Conservation (phyloP, 2,888 invertebrate genomes). For the Tinea pellionella region DNA sequence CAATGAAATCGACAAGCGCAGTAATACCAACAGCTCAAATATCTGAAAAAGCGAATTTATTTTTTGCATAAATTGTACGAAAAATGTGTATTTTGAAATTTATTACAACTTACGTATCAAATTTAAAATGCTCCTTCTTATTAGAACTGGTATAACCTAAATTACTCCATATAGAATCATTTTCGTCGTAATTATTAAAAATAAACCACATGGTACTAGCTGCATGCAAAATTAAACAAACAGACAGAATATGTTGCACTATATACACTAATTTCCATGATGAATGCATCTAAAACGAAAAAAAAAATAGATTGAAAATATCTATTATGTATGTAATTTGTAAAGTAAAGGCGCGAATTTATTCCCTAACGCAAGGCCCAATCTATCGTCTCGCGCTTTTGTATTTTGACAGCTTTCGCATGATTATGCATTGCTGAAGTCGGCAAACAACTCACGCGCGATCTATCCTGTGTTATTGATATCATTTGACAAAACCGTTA, state of each 20-base stretch:
- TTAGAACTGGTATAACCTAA: constrained; percentile 21
- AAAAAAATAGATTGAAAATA: too few relatives aligned
- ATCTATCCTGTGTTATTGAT: too few relatives aligned
- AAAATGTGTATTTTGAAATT: not conserved
- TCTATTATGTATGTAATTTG: not conserved
- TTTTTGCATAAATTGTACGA: too few relatives aligned
- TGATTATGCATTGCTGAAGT: too few relatives aligned
- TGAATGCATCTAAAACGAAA: constrained; percentile 35
- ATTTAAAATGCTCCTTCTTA: not conserved
- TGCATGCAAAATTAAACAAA: constrained; percentile 35
- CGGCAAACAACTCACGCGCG: too few relatives aligned
- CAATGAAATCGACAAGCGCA: constrained; percentile 48
- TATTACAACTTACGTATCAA: not conserved
- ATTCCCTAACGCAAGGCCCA: too few relatives aligned
- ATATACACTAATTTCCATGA: constrained; percentile 38
- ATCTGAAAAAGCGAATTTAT: constrained; percentile 40
- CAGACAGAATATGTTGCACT: constrained; percentile 33
- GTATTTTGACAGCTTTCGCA: too few relatives aligned
- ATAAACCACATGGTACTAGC: constrained; percentile 43
- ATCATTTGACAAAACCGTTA: too few relatives aligned
- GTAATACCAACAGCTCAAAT: constrained; percentile 47
- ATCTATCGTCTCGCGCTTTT: too few relatives aligned
- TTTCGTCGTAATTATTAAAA: constrained; percentile 20
- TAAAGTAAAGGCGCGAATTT: too few relatives aligned
- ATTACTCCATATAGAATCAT: constrained; percentile 23